Percentiles rank a stretch among this genome's conserved stretches.
These are phyloP conservation scores for Pissodes strobi DNA, from an alignment of 1,140 invertebrate species.

Conservation along the genomic window DNA sequence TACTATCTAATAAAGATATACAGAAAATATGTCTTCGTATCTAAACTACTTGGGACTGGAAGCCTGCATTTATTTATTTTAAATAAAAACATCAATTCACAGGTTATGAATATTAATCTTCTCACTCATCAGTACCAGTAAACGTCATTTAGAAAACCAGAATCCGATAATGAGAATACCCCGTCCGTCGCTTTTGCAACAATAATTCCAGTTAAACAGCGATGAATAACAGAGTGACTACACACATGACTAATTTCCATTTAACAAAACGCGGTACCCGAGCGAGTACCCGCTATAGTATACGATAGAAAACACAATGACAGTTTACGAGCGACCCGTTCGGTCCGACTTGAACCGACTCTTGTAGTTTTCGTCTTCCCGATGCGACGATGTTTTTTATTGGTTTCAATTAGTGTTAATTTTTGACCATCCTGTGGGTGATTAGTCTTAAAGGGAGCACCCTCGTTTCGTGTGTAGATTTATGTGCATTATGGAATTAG, in stretches of 20 bases:
- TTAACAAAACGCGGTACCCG: slow-evolving; percentile 11
- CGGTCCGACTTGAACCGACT: background rate
- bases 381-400: slow-evolving; percentile 25
- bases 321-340: background rate
- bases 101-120: no score
- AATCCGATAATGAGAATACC: no score
- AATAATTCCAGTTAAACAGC: background rate
- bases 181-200: no score
- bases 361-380: background rate
- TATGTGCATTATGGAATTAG: background rate
- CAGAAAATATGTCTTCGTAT: no score
- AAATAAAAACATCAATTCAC: no score
- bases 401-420: slow-evolving; percentile 51
- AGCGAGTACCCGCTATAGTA: slow-evolving; percentile 7
- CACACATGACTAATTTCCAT: slow-evolving; percentile 21
- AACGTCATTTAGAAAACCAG: no score
- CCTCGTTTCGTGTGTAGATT: slow-evolving; percentile 21
- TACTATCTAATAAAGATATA: no score
- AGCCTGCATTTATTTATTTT: no score
- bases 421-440: slow-evolving; percentile 52
- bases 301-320: background rate
- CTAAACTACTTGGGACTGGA: no score
- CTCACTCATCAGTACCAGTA: no score
- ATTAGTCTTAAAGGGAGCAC: slow-evolving; percentile 36
- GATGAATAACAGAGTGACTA: slow-evolving; percentile 24